Base-by-base conservation (phyloP, 2,888 invertebrate genomes). In the Tetragonula carbonaria region DNA sequence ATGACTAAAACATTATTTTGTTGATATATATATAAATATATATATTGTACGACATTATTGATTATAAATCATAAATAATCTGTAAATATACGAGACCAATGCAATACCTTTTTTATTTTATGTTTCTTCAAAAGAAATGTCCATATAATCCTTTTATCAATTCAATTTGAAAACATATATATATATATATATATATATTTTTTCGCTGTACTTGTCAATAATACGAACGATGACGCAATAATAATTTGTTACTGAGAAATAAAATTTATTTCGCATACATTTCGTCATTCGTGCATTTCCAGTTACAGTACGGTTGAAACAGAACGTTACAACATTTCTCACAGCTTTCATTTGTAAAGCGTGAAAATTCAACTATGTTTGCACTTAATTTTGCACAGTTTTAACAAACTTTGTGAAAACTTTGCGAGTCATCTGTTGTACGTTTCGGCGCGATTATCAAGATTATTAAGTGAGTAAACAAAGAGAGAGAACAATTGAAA, bases 31-130 rank as follows among this genome's bases (percentile, higher is more conserved):
- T 89, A 91, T 91, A 91, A 45, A 91, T 91, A 91, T 91, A 89
- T 91, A 89, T 88, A 90, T 89, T 90, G 87, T 88, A 90, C 81
- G 83, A 90, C 87, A 92, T 87, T 89, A 90, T 89, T 91, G 88
- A 91, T 84, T 90, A 91, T 90, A 80, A 90, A 90, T 88, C 85
- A 90, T 86, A 71, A 90, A 84, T 91, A 91, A 92, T 90, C 88
- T 93, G 92, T 92, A 93, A 92, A 93, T 93, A 93, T 91, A 92
- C 74, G 82, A 91, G 87, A 90, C 87, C 89, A 90, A 90, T 86
- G 81, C 86, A 87, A 79, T 76, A 63, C 71, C 18, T 62, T 65
- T 28, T 28, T 28, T 28, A 28, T 28, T 28, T 55, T 33, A 65
- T 74, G 51, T 79, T 79, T 51, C 80, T 6, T 74, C 38, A 71